These are phyloP conservation scores for Rattus norvegicus DNA, from an alignment of 2,113 vertebrate species.

Conservation along the genomic window GRCr8 NC_086023.1:47156501-47157000, in stretches of 20 bases:
- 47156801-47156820: neutral
- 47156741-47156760: neutral
- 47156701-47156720: neutral
- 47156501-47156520: neutral
- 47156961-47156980: neutral
- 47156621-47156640: neutral
- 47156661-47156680: neutral
- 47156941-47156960: neutral
- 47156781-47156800: neutral
- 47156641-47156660: neutral
- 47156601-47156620: neutral
- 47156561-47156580: neutral
- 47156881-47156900: neutral
- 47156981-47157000: neutral
- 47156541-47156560: neutral
- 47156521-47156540: neutral
- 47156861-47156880: neutral
- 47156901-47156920: neutral
- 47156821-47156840: neutral
- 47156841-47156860: neutral
- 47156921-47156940: neutral
- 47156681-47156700: neutral
- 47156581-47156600: neutral
- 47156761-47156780: neutral
- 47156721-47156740: neutral